phyloP scores from a whole-genome alignment of 2,113 vertebrate genomes.

The Rhea pennata region DNA sequence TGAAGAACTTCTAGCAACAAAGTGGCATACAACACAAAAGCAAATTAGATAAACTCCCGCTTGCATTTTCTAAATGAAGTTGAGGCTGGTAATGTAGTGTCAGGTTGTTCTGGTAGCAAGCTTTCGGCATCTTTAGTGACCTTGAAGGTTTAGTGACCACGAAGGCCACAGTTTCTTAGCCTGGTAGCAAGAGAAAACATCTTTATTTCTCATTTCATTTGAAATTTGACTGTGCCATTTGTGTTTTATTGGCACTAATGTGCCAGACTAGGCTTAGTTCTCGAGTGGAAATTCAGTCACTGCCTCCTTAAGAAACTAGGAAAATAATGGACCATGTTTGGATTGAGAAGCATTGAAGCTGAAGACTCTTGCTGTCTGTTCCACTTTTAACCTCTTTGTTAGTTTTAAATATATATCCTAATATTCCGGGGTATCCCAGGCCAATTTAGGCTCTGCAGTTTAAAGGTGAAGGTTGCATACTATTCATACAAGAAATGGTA shows the following conservation, averaged over 20 bases:
- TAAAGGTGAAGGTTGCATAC: fast-evolving
- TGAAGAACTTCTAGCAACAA: not conserved
- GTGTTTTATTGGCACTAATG: no score
- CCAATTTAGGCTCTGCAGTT: not conserved
- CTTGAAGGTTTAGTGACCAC: no score
- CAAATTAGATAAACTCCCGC: not conserved
- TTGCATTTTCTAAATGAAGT: not conserved
- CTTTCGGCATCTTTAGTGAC: not conserved
- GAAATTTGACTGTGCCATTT: fast-evolving
- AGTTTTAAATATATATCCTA: not conserved
- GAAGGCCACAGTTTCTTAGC: not conserved
- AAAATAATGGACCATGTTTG: not conserved
- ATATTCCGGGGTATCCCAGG: not conserved
- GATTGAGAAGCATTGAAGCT: not conserved
- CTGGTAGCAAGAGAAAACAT: not conserved
- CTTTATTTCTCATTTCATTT: not conserved
- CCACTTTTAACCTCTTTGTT: not conserved
- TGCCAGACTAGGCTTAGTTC: not conserved
- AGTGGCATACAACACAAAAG: not conserved
- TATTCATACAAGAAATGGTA: fast-evolving
- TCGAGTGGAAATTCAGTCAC: not conserved
- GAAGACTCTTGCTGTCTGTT: not conserved
- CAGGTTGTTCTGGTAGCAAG: not conserved
- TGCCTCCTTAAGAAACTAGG: not conserved
- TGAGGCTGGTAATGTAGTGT: not conserved